Evolutionary conservation across 1,140 invertebrate species (phyloP).

Genomic region (Bombus turneri): DNA sequence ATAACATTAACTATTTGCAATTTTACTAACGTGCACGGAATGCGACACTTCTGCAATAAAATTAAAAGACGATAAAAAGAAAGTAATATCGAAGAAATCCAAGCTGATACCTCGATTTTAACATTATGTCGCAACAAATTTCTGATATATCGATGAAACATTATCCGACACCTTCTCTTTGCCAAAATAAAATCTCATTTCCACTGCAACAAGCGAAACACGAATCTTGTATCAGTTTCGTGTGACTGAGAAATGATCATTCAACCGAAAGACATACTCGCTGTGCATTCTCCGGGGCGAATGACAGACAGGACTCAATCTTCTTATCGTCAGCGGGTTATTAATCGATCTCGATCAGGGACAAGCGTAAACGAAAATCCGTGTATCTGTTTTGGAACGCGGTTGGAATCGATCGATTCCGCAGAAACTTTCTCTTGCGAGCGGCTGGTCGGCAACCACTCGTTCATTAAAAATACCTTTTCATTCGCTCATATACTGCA

Average conservation of each 20-base stretch:
- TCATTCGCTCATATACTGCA: not conserved
- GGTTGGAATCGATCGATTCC: constrained; percentile 16
- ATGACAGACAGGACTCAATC: not conserved
- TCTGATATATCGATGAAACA: not conserved
- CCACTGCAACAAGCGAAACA: not conserved
- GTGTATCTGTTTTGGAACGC: not conserved
- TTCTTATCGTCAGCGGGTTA: not conserved
- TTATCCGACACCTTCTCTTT: not conserved
- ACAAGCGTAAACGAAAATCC: constrained; percentile 32
- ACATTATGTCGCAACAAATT: not conserved
- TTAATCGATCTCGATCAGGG: not conserved
- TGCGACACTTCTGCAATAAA: no score
- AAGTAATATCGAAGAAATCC: not conserved
- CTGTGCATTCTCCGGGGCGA: not conserved
- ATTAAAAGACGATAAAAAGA: not conserved
- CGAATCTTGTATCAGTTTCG: not conserved
- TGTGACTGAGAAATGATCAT: not conserved
- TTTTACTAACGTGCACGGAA: not conserved
- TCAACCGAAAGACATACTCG: not conserved
- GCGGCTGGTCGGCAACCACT: not conserved
- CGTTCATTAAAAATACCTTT: no score
- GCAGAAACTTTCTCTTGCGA: constrained; percentile 19
- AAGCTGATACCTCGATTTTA: not conserved
- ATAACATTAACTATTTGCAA: not conserved
- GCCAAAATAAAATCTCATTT: not conserved